phyloP scores from a whole-genome alignment of 2,797 vertebrate species.

The Ciconia nigra region DNA sequence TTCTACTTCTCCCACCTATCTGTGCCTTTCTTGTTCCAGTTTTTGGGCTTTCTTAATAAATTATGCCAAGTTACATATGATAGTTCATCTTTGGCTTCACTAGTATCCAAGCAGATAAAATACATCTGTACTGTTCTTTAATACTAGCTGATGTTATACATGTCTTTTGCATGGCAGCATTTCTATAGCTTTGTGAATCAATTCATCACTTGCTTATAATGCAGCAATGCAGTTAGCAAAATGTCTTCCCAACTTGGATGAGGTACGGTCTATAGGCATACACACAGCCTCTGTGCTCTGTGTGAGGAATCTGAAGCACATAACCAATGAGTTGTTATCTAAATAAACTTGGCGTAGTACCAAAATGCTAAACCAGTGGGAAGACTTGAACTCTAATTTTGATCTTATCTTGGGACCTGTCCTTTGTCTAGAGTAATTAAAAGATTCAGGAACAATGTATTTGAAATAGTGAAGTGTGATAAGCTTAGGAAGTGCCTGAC shows the following conservation, averaged over 20 bases:
- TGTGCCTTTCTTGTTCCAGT: neutral
- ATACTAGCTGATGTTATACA: neutral
- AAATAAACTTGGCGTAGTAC: neutral
- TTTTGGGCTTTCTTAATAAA: neutral
- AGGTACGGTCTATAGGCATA: accelerated
- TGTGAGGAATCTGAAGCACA: neutral
- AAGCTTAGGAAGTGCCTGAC: neutral
- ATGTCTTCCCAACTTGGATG: neutral
- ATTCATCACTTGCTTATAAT: neutral
- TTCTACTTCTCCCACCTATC: neutral
- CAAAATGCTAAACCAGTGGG: neutral
- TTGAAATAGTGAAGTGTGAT: neutral
- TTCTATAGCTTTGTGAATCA: neutral
- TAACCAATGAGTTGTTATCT: neutral
- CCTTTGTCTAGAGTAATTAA: neutral
- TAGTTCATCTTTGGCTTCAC: neutral
- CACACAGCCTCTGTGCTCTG: neutral
- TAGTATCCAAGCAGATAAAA: neutral
- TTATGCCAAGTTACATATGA: neutral
- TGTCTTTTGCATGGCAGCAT: neutral
- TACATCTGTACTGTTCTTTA: neutral
- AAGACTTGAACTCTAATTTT: neutral
- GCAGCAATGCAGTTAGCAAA: neutral
- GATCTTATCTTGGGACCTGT: neutral
- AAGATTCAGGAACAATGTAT: neutral